Percentiles rank a stretch among this genome's conserved stretches.
phyloP scores from a whole-genome alignment of 2,888 invertebrate species.

The Morinoia aosen region DNA sequence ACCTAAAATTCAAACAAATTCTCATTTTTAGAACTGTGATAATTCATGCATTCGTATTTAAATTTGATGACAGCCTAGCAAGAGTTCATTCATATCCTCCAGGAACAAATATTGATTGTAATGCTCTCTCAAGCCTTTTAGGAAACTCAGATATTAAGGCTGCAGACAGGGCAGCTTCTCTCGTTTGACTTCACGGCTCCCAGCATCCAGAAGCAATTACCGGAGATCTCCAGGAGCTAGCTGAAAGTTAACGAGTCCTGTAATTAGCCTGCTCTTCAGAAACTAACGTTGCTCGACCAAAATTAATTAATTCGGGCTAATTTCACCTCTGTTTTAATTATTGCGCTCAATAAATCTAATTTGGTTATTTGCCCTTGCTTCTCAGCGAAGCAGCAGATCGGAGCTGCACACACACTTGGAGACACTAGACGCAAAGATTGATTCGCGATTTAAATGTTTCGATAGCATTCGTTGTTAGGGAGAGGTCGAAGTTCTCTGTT shows the following conservation, averaged over 20 bases:
- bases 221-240: background rate
- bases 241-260: background rate
- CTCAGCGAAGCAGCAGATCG: background rate
- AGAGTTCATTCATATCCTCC: too few relatives aligned
- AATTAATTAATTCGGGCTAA: background rate
- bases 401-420: background rate
- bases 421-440: background rate
- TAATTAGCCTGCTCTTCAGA: background rate
- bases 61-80: too few relatives aligned
- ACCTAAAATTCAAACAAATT: too few relatives aligned
- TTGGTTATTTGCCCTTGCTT: background rate
- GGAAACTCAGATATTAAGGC: background rate
- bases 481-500: background rate
- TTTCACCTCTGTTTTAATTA: background rate
- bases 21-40: too few relatives aligned
- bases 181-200: background rate
- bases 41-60: too few relatives aligned
- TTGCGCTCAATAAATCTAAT: background rate
- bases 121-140: background rate
- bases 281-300: background rate
- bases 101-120: too few relatives aligned
- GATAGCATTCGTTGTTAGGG: background rate
- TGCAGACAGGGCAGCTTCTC: background rate
- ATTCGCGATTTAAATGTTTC: background rate
- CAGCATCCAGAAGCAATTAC: background rate